phyloP scores from a whole-genome alignment of 2,888 invertebrate species.

The Cetonia aurata region DNA sequence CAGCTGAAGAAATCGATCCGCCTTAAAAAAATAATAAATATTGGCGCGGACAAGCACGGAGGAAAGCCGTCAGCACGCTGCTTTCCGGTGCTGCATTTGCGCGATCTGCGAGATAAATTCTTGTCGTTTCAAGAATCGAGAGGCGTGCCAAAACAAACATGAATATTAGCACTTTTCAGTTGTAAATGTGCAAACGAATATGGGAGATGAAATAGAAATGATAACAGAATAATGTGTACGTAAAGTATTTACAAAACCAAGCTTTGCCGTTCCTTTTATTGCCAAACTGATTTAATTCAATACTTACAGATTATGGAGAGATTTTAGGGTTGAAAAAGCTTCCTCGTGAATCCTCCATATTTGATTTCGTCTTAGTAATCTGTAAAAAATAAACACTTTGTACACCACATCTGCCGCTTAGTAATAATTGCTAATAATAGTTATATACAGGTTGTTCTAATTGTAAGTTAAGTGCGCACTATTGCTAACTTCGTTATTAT shows the following conservation, averaged over 20 bases:
- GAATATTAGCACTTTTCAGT: conserved; percentile 24
- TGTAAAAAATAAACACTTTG: conserved; percentile 67
- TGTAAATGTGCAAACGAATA: conserved; percentile 13
- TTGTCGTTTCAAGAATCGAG: conserved; percentile 17
- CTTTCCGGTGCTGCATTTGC: conserved; percentile 2
- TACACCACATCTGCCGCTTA: not conserved
- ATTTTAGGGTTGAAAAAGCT: conserved; percentile 83
- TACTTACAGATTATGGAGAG: conserved; percentile 90
- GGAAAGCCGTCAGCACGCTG: conserved; percentile 8
- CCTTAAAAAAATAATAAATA: conserved; percentile 6
- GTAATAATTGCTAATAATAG: too few species aligned
- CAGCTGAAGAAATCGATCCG: conserved; percentile 8
- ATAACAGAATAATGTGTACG: not conserved
- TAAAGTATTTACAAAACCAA: too few species aligned
- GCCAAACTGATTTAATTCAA: conserved; percentile 11
- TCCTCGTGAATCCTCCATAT: conserved; percentile 82
- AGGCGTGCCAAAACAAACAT: conserved; percentile 21
- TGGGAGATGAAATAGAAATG: conserved; percentile 3
- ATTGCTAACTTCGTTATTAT: too few species aligned
- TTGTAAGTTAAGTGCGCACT: too few species aligned
- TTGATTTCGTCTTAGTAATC: conserved; percentile 88
- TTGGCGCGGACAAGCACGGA: conserved; percentile 10
- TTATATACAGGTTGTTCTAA: too few species aligned
- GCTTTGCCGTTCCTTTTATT: too few species aligned
- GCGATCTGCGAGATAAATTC: conserved; percentile 17